Evolutionary conservation across 2,113 vertebrate species (phyloP).

Genomic region (Cephalophus harveyi): DNA sequence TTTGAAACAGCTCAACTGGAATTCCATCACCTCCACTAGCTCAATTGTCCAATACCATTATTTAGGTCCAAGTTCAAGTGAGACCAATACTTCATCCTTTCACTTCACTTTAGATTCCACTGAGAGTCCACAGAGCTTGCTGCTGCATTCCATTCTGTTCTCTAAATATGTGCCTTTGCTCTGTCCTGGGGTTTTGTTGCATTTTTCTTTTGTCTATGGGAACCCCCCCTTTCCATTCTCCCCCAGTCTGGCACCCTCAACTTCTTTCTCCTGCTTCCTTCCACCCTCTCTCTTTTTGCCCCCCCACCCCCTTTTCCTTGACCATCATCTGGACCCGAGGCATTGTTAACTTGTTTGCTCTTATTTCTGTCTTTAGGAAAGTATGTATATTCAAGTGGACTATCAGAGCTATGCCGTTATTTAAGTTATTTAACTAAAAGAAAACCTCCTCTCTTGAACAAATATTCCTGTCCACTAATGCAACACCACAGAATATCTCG

Average conservation of each 20-base stretch:
- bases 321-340: not conserved
- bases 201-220: not conserved
- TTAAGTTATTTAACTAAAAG: not conserved
- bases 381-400: too few relatives aligned
- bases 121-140: not conserved
- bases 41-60: not conserved
- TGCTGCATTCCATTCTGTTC: not conserved
- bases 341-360: not conserved
- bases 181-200: not conserved
- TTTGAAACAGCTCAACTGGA: too few relatives aligned
- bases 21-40: too few relatives aligned
- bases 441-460: not conserved
- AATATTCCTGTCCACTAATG: not conserved
- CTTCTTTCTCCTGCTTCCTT: not conserved
- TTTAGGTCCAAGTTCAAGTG: not conserved
- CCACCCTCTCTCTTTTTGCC: not conserved
- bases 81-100: not conserved
- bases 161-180: not conserved
- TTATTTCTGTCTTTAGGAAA: not conserved
- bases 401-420: not conserved
- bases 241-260: not conserved
- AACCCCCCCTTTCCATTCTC: not conserved
- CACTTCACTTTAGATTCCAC: not conserved
- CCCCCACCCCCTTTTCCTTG: not conserved
- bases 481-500: not conserved